Evolutionary conservation across 2,888 invertebrate genomes (phyloP), one percentile per base, ranked within the genome.

Genomic region (Cryptocephalus primarius): DNA sequence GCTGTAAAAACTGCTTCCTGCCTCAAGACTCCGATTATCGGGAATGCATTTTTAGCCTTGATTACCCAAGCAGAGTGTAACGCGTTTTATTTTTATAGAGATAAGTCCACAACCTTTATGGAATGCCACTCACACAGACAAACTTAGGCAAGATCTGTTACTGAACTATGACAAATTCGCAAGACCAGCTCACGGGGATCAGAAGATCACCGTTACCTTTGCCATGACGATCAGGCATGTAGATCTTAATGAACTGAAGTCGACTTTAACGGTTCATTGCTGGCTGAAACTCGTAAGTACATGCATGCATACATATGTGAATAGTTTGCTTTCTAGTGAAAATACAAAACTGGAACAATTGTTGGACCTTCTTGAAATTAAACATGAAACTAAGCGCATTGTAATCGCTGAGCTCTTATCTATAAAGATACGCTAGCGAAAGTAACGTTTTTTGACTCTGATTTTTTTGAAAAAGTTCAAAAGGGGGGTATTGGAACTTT

Each of bases 281-380:
- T 81, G 78, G 78, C 57, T 85, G 8, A 72, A 68, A 52, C 68
- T 85, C 74, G 86, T 87, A 68, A 67, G 70, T 60, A 41, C 36
- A 22, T n/a, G n/a, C n/a, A 36, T 36, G 6, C 22, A 22, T 6
- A 22, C 6, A n/a, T n/a, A n/a, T 22, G 22, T 22, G 32, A 6
- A 31, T 11, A 34, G 33, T 40, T 1, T 11, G 31, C 13, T 33
- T 34, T 33, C n/a, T 8, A 9, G 39, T 39, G 39, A 39, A 9
- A 39, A 8, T 6, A 4, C 22, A 22, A 22, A n/a, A n/a, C n/a
- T n/a, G n/a, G n/a, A n/a, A n/a, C n/a, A n/a, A n/a, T n/a, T n/a
- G n/a, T n/a, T n/a, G n/a, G n/a, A n/a, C n/a, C n/a, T n/a, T n/a
- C n/a, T n/a, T n/a, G n/a, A n/a, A n/a, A n/a, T n/a, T n/a, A n/a